phyloP scores from a whole-genome alignment of 2,888 invertebrate genomes.

The Gryllus longicercus region DNA sequence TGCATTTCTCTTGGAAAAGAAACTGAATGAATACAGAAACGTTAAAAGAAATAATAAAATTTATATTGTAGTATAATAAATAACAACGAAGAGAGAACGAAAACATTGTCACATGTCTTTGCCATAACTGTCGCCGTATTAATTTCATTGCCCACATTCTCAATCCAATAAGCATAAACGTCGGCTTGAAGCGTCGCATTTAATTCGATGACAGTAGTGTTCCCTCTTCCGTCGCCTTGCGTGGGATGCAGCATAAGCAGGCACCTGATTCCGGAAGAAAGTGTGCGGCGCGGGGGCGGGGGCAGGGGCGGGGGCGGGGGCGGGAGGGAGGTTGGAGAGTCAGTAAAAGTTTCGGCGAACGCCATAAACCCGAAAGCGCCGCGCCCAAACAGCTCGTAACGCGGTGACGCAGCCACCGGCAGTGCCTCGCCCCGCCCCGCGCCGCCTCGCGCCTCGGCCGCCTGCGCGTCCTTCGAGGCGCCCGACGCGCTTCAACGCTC shows the following conservation, averaged over 20 bases:
- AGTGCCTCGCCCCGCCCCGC: not conserved
- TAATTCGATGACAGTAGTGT: not conserved
- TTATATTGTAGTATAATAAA: no score
- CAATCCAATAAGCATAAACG: no score
- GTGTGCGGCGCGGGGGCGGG: not conserved
- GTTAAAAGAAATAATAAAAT: no score
- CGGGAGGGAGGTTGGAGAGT: not conserved
- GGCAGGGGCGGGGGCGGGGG: not conserved
- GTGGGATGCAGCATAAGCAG: not conserved
- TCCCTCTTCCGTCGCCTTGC: not conserved
- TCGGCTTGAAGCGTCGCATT: no score
- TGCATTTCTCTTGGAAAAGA: no score
- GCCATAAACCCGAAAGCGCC: constrained; percentile 1
- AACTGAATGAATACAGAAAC: no score
- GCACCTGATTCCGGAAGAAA: not conserved
- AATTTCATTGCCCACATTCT: no score
- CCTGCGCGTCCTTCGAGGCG: no score
- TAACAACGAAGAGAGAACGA: no score
- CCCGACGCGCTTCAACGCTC: no score
- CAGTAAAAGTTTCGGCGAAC: constrained; percentile 1
- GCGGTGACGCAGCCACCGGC: not conserved
- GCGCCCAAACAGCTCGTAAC: constrained; percentile 7
- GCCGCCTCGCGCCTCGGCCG: not conserved
- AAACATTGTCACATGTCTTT: no score
- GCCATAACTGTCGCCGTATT: no score